Conservation (phyloP, 2,797 vertebrate genomes). For the Silurus lanzhouensis region DNA sequence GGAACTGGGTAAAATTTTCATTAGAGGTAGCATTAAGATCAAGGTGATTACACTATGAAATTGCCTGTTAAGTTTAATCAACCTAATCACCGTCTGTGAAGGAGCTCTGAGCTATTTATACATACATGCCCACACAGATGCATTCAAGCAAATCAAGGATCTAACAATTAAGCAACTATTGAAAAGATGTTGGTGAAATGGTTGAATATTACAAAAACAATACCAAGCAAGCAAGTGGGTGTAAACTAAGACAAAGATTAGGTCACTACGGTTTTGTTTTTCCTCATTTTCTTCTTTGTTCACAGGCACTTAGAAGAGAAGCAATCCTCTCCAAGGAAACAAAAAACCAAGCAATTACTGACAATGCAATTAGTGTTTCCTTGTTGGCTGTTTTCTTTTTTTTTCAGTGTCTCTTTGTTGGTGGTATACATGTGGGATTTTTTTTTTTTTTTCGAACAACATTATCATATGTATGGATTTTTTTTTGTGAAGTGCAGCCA, state of each 20-base stretch:
- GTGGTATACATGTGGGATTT: background rate
- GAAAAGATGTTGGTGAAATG: background rate
- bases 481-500: background rate
- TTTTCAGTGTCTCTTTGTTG: background rate
- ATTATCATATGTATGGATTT: background rate
- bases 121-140: constrained; percentile 26
- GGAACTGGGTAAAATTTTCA: background rate
- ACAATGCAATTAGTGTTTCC: constrained; percentile 36
- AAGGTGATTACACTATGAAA: constrained; percentile 38
- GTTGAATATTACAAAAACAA: constrained; percentile 1
- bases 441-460: background rate
- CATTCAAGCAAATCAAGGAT: constrained; percentile 13
- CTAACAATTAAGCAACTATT: background rate
- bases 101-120: constrained; percentile 39
- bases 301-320: constrained; percentile 14
- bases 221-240: background rate
- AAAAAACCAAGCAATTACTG: constrained; percentile 23
- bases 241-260: background rate
- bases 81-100: constrained; percentile 19
- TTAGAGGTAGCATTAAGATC: constrained; percentile 24
- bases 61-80: constrained; percentile 40
- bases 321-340: constrained; percentile 5
- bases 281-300: background rate
- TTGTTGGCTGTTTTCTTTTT: background rate
- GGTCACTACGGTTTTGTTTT: background rate